A percentile compares a stretch with the other conserved stretches of the same genome.
Evolutionary conservation across 2,888 invertebrate species (phyloP).

Genomic region (Petrolisthes manimaculis): DNA sequence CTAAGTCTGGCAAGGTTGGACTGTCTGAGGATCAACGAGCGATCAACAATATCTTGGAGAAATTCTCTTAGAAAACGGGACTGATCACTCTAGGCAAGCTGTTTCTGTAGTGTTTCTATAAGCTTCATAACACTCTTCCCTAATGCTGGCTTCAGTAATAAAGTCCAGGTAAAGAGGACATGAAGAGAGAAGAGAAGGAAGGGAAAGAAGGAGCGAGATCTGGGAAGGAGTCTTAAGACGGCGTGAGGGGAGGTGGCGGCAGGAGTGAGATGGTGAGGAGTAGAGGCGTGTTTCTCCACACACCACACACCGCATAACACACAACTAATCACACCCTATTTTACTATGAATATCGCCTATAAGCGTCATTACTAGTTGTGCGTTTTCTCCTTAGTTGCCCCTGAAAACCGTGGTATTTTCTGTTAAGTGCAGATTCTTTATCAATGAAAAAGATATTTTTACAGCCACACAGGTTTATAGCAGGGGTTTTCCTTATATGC

Average conservation of each 20-base stretch:
- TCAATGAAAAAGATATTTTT: constrained; percentile 57
- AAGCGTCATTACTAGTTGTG: not conserved
- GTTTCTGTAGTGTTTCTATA: not conserved
- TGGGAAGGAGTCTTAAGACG: constrained; percentile 32
- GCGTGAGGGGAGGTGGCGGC: constrained; percentile 10
- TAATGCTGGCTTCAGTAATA: not conserved
- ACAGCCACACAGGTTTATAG: constrained; percentile 41
- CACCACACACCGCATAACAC: not conserved
- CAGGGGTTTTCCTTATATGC: constrained; percentile 8
- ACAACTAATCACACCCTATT: not conserved
- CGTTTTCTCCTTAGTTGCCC: constrained; percentile 40
- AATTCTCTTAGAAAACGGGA: not conserved
- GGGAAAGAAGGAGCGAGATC: not conserved
- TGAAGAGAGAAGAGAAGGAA: not conserved
- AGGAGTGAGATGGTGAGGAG: not conserved
- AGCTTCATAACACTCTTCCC: not conserved
- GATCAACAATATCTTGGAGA: no score
- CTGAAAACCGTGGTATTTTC: constrained; percentile 49
- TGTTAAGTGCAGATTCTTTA: constrained; percentile 51
- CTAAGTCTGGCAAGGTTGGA: no score
- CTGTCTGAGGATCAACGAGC: no score
- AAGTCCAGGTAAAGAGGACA: not conserved
- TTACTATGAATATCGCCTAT: not conserved
- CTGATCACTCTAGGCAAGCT: not conserved
- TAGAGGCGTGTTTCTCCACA: not conserved